Evolutionary conservation across 2,797 vertebrate genomes (phyloP), one percentile per base, ranked within the genome.

Genomic region (Cossypha polioptera): DNA sequence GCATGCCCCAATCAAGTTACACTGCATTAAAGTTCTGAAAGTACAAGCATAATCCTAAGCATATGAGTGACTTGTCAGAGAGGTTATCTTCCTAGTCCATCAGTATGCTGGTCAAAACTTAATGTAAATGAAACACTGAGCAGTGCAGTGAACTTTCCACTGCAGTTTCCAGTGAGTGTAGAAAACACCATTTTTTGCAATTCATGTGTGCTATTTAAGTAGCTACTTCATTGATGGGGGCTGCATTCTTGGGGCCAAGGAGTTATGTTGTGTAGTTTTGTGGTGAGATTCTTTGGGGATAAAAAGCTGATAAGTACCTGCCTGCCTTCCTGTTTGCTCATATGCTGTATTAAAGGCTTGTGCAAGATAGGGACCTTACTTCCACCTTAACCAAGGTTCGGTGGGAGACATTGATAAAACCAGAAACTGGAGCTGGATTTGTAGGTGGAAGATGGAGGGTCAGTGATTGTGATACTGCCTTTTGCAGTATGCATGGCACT

Each of bases 31-130:
- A 73, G 59, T 89, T 86, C 26, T 73, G 74, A 71, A 94, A 35
- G 36, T 35, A 16, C 35, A 80, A 77, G 16, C 45, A 24, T 82
- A 48, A 65, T 57, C 79, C 84, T 28, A 84, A 78, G 35, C 62
- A 3, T 78, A 33, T 63, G 71, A 40, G n/a, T 2, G 18, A 26
- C 50, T 86, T 84, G 55, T 26, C 83, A 73, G 79, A 72, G 58
- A 31, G 36, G 20, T 53, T 69, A 26, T 65, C 20, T 59, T 51
- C 40, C 11, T 67, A 76, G 62, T 74, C 55, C 28, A 51, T 82
- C 77, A 57, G 53, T 63, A 54, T 74, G 33, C 51, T 58, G 63
- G n/a, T 77, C 42, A 48, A 91, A 93, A 73, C 21, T 61, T 69
- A 26, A 65, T 73, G 16, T 53, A 62, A 84, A 29, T 76, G 67